Base-by-base conservation (phyloP, 2,888 invertebrate genomes). In the Hyles lineata region DNA sequence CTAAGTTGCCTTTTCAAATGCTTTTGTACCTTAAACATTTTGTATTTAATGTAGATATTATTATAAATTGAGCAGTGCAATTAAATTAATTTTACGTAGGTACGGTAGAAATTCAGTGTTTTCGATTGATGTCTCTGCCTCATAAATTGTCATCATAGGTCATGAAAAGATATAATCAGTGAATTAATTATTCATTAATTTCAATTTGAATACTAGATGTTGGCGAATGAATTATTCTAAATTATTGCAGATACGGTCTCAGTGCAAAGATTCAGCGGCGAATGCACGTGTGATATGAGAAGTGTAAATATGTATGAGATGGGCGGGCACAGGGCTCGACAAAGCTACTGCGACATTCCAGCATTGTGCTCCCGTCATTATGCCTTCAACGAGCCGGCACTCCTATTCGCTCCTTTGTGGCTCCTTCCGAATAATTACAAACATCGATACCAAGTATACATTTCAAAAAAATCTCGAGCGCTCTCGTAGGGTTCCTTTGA, bases 381-480 rank as follows among this genome's bases (percentile, higher is more conserved):
- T 88, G 75, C 83, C 86, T 87, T 87, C 87, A 85, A 85, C 86
- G 88, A 91, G 85, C 87, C 79, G 86, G 85, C 89, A 90, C 92
- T 90, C 90, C 91, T 89, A 89, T 89, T 88, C 83, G 83, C 82
- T 87, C 86, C 84, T 90, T 93, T 93, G 93, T 93, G 82, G 90
- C 89, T 89, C 87, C 90, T 92, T 92, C 92, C 92, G 92, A 92
- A 94, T 94, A 93, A 93, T 94, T 94, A 93, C 89, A 89, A 84
- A 83, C 86, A 85, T 86, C 82, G 78, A 85, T 80, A 79, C 82
- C 85, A 86, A 91, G 94, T 94, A 92, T 94, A 93, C 90, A 91
- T 94, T 94, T 89, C 94, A 90, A 88, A 89, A 92, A 81, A 88
- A 91, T 85, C 80, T 91, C 84, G 81, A 93, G 91, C 82, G 87